A percentile compares a stretch with the other conserved stretches of the same genome.
These are phyloP conservation scores for Gallirallus australis DNA, from an alignment of 2,797 vertebrate species.

Conservation along the genomic window DNA sequence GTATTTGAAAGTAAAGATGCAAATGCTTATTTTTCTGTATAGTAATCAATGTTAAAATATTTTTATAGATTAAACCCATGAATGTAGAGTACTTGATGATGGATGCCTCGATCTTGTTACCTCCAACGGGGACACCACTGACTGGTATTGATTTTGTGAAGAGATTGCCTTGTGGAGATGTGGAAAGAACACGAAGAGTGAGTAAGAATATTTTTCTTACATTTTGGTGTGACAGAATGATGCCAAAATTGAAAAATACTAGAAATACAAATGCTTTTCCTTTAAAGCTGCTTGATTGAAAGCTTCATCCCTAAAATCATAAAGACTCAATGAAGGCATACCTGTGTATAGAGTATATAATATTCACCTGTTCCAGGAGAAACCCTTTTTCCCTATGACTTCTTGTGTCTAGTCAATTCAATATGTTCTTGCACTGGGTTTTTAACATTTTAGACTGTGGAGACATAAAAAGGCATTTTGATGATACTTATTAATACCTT, in stretches of 20 bases:
- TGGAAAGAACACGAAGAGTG: slow-evolving; percentile 95
- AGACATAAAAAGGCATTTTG: background rate
- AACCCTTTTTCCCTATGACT: background rate
- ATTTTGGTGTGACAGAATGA: background rate
- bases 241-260: background rate
- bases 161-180: slow-evolving; percentile 94
- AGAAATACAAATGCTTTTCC: background rate
- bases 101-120: slow-evolving; percentile 96
- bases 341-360: background rate
- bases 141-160: slow-evolving; percentile 99
- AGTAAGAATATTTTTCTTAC: slow-evolving; percentile 13
- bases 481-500: background rate
- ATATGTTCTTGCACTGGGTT: background rate
- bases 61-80: slow-evolving; percentile 92
- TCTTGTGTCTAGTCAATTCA: background rate
- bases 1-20: background rate
- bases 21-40: background rate
- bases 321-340: background rate
- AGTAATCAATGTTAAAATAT: background rate
- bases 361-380: background rate
- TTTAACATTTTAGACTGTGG: background rate
- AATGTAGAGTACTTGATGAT: slow-evolving; percentile 99
- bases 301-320: no score
- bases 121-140: slow-evolving; percentile 95
- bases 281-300: no score